These are phyloP conservation scores for Corythucha ciliata DNA, from an alignment of 2,888 invertebrate species.

Conservation along the genomic window DNA sequence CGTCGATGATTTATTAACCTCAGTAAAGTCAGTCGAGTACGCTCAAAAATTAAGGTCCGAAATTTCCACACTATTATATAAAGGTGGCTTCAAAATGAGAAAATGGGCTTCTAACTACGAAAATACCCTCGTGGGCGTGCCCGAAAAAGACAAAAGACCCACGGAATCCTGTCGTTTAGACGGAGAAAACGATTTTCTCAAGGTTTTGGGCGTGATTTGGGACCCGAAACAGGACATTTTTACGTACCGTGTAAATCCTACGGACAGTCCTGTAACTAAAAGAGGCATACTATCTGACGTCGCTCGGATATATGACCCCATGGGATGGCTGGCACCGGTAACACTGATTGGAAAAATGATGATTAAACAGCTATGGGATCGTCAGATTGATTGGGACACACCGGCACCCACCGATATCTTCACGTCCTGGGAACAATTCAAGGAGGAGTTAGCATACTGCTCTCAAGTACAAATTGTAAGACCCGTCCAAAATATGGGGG, in stretches of 20 bases:
- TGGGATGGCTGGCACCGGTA: conserved; percentile 5
- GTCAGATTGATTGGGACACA: conserved; percentile 31
- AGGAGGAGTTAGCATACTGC: too few species aligned
- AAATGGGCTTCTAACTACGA: conserved; percentile 17
- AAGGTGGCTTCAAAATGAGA: conserved; percentile 22
- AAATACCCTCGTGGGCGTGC: neutral
- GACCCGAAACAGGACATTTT: conserved; percentile 24
- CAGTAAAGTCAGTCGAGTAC: conserved; percentile 4
- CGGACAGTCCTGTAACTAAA: conserved; percentile 12
- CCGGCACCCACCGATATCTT: too few species aligned
- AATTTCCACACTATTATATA: conserved; percentile 10
- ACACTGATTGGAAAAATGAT: conserved; percentile 28
- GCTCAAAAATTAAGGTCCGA: conserved; percentile 14
- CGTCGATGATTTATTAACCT: conserved; percentile 22
- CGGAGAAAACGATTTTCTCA: conserved; percentile 26
- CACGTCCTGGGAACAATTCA: too few species aligned
- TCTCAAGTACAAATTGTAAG: too few species aligned
- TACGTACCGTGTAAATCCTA: conserved; percentile 12
- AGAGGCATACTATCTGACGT: conserved; percentile 19
- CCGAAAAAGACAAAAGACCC: neutral
- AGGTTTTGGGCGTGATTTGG: too few species aligned
- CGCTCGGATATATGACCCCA: conserved; percentile 29
- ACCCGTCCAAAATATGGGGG: neutral
- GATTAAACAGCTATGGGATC: conserved; percentile 31
- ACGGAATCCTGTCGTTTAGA: neutral